Percentiles rank a stretch among this genome's conserved stretches.
phyloP scores from a whole-genome alignment of 2,113 vertebrate genomes.

The Apus apus region DNA sequence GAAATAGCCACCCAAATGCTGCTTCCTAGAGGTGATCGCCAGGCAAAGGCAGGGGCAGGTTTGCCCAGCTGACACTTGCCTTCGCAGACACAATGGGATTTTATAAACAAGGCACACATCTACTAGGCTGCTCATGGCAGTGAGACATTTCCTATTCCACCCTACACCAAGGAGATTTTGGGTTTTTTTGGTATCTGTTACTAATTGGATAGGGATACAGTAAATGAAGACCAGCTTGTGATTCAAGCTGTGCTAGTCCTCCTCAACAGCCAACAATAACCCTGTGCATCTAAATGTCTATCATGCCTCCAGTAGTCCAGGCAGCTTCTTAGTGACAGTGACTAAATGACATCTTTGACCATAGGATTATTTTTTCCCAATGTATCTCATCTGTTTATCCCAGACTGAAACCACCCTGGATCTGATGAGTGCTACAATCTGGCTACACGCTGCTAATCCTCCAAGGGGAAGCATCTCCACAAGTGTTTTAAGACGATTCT shows the following conservation, averaged over 20 bases:
- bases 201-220: neutral
- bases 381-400: neutral
- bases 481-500: constrained; percentile 16
- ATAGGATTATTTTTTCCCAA: neutral
- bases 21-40: neutral
- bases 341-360: neutral
- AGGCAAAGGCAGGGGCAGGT: neutral
- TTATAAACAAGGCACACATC: neutral
- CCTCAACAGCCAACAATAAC: neutral
- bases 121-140: neutral
- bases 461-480: neutral
- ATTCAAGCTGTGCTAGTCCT: neutral
- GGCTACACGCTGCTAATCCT: neutral
- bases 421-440: neutral
- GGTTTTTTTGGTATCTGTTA: neutral
- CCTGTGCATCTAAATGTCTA: neutral
- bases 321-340: neutral
- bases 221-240: neutral
- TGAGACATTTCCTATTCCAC: constrained; percentile 19
- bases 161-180: neutral
- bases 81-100: neutral
- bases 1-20: neutral
- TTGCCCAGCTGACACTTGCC: neutral
- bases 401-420: neutral
- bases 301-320: neutral